Percentiles rank a stretch among this genome's conserved stretches.
These are phyloP conservation scores for Orientallactaga bullata DNA, from an alignment of 2,113 vertebrate genomes.

Conservation along the genomic window DNA sequence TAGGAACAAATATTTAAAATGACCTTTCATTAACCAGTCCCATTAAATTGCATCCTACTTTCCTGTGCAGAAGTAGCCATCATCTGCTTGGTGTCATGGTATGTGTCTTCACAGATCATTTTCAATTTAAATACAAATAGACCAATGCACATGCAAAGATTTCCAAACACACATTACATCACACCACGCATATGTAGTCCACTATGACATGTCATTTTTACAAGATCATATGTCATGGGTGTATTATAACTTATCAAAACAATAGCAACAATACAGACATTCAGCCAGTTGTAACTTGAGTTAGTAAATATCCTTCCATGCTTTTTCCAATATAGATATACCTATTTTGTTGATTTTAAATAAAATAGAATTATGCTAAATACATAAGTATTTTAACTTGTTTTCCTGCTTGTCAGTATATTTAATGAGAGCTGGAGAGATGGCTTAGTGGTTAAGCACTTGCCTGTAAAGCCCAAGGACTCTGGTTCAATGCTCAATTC, in stretches of 20 bases:
- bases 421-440: too few relatives aligned
- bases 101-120: not conserved
- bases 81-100: not conserved
- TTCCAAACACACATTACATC: constrained; percentile 13
- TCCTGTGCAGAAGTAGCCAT: not conserved
- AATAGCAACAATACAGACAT: not conserved
- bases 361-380: not conserved
- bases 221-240: not conserved
- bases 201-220: not conserved
- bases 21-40: not conserved
- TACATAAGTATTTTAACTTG: not conserved
- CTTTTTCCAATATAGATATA: not conserved
- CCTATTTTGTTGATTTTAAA: not conserved
- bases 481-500: too few relatives aligned
- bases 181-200: not conserved
- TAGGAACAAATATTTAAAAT: not conserved
- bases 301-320: constrained; percentile 1
- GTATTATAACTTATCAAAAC: not conserved
- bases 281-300: not conserved
- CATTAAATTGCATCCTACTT: not conserved
- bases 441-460: too few relatives aligned
- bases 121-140: constrained; percentile 14
- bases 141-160: not conserved
- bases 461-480: too few relatives aligned
- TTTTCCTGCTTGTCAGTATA: not conserved